Evolutionary conservation across 2,888 invertebrate genomes (phyloP), one percentile per base, ranked within the genome.

Genomic region (Drosophila aldrichi): DNA sequence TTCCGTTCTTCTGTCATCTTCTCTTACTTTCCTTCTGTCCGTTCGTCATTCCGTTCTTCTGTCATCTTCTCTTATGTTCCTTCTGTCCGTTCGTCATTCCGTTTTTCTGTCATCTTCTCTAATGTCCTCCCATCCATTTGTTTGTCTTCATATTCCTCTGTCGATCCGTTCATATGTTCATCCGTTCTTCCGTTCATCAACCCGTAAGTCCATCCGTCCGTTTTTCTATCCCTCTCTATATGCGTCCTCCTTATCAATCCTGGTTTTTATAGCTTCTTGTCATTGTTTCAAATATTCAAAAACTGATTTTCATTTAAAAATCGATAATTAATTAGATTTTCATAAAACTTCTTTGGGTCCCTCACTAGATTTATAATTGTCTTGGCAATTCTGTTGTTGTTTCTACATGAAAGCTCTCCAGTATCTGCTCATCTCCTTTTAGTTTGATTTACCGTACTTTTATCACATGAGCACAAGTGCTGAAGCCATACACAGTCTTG

Each of bases 131-230:
- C 2, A 1, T 8, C 14, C 3, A 8, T 3, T 22, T 16, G 16
- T 16, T 0, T 1, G 2, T 1, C 16, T 22, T 8, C 8, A 1
- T 0, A 2, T 22, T 1, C 14, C 0, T 8, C 16, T 8, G 14
- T 44, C 0, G 1, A 1, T 44, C 12, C 2, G 2, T 22, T 14
- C 5, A n/a, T n/a, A n/a, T 14, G 25, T 6, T 10, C n/a, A n/a
- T n/a, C n/a, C 41, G 1, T 44, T 8, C 16, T 2, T 20, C 7
- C 14, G 0, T 16, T 7, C 20, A 7, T 14, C 14, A 20, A 14
- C 6, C 18, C 12, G 0, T 14, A 5, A 2, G 5, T 20, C 43
- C 20, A 7, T 43, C 20, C 20, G 20, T 20, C 14, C 12, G 12
- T 4, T 4, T 12, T 12, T 4, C 12, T 5, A 16, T 22, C 1